phyloP scores from a whole-genome alignment of 2,113 vertebrate species.

The Physeter macrocephalus region DNA sequence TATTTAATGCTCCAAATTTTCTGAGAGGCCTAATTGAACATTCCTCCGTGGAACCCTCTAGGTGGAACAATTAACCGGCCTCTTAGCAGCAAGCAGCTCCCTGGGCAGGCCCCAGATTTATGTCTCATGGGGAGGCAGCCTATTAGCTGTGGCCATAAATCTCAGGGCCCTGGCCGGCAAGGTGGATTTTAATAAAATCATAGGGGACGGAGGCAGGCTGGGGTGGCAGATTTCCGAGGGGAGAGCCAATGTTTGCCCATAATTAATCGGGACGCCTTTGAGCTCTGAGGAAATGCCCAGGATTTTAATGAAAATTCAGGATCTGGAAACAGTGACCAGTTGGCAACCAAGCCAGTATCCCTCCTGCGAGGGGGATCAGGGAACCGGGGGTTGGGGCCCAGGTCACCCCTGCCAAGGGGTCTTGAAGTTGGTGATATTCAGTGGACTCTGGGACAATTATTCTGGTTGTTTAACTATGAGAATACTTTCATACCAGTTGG shows the following conservation, averaged over 20 bases:
- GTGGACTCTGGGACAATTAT: not conserved
- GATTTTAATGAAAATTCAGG: conserved; percentile 75
- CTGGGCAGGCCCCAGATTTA: conserved; percentile 80
- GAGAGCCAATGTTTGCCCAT: conserved; percentile 82
- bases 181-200: conserved; percentile 86
- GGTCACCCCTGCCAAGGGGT: not conserved
- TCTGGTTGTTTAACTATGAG: not conserved
- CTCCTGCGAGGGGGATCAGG: not conserved
- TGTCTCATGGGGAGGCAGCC: conserved; percentile 82
- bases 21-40: conserved; percentile 69
- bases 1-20: conserved; percentile 73
- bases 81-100: conserved; percentile 77
- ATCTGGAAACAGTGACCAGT: conserved; percentile 46
- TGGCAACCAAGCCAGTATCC: conserved; percentile 33
- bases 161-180: conserved; percentile 78
- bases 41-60: conserved; percentile 71
- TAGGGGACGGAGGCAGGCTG: conserved; percentile 78
- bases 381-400: not conserved
- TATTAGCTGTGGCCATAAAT: conserved; percentile 83
- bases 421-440: not conserved
- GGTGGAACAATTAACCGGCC: conserved; percentile 76
- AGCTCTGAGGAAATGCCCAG: conserved; percentile 77
- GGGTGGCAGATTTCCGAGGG: conserved; percentile 77
- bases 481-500: not conserved
- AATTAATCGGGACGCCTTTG: conserved; percentile 81